Conservation (phyloP, 2,113 vertebrate species). For the Pionites leucogaster region DNA sequence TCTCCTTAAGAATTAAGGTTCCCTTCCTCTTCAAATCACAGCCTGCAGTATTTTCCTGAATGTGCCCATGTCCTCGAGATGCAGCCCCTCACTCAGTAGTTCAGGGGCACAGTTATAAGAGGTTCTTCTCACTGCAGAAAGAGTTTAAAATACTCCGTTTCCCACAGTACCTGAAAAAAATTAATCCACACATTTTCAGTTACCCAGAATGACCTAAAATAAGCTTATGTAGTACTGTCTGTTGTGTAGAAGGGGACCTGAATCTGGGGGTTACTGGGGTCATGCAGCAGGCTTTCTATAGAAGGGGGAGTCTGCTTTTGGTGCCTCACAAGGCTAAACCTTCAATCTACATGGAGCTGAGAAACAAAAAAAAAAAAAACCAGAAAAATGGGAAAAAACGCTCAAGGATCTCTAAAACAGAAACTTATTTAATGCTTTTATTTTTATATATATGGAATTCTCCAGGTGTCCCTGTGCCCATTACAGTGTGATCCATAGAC, state of each 20-base stretch:
- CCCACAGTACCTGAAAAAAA: background rate
- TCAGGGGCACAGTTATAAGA: background rate
- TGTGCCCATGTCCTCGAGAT: background rate
- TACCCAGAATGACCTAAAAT: background rate
- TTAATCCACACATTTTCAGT: background rate
- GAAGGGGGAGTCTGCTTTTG: too few relatives aligned
- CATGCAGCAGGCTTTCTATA: background rate
- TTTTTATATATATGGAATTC: too few relatives aligned
- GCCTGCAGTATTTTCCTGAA: background rate
- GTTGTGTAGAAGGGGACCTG: background rate
- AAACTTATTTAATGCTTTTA: background rate
- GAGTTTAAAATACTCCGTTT: background rate
- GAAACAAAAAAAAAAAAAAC: background rate
- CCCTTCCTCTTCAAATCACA: background rate
- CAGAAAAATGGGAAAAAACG: background rate
- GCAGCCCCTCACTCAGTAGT: background rate
- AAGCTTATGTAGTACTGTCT: background rate
- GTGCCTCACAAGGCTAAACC: background rate
- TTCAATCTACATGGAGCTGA: background rate
- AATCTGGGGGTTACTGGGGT: background rate
- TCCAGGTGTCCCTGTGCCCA: accelerated
- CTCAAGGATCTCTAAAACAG: background rate
- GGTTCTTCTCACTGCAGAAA: background rate
- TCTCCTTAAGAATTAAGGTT: background rate
- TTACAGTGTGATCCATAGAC: background rate